Evolutionary conservation across 37 sponge, comb jelly and placozoan species (phyloP).

Genomic region (Mnemiopsis leidyi): DNA sequence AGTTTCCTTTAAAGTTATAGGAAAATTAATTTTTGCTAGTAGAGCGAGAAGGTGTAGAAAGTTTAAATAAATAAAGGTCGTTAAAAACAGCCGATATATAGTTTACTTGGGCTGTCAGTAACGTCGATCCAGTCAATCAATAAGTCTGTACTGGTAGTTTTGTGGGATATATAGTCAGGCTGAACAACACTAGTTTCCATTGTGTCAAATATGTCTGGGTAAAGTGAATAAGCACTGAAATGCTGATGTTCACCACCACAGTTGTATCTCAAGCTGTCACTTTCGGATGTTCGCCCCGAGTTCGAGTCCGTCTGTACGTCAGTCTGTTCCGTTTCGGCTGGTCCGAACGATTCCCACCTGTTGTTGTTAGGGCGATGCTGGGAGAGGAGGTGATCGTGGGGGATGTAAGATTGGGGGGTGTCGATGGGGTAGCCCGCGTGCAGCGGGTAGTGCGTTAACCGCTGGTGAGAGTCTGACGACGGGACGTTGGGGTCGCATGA

Average conservation of each 20-base stretch:
- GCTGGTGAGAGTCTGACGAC: not conserved
- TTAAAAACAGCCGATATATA: too few species aligned
- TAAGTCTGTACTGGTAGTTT: not conserved
- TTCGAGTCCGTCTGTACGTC: too few species aligned
- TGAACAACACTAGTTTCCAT: too few species aligned
- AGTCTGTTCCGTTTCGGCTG: not conserved
- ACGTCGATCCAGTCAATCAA: not conserved
- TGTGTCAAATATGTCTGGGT: too few species aligned
- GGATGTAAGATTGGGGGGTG: slow-evolving; percentile 27
- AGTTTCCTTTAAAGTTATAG: too few species aligned
- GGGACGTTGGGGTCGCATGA: not conserved
- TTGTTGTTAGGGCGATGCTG: not conserved
- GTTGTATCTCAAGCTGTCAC: too few species aligned
- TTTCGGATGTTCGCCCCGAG: not conserved
- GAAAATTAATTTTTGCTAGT: too few species aligned
- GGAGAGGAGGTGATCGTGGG: slow-evolving; percentile 21
- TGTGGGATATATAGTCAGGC: too few species aligned
- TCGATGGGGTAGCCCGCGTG: slow-evolving; percentile 42
- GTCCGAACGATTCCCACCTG: slow-evolving; percentile 23
- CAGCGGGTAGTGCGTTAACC: slow-evolving; percentile 24
- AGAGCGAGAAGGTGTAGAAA: too few species aligned
- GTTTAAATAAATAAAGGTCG: too few species aligned
- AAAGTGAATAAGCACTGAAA: too few species aligned
- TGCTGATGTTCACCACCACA: too few species aligned
- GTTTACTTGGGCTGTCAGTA: not conserved